Evolutionary conservation across 2,888 invertebrate species (phyloP).

Genomic region (Linnaemya tessellans): DNA sequence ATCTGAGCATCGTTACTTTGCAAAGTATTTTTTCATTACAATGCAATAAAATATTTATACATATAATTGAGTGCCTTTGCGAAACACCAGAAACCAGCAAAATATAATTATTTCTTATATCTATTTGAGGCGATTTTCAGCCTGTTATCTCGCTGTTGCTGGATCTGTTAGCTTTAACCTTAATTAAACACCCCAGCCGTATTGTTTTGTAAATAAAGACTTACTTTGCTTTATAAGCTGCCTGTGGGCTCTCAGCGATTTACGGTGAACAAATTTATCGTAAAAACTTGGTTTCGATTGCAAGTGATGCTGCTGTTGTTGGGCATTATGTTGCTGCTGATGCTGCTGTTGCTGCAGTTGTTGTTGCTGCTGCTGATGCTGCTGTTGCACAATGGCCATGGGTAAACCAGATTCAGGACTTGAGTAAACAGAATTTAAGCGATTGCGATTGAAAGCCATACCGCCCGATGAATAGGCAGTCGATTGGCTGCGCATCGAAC

Average conservation of each 20-base stretch:
- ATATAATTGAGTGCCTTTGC: too few relatives aligned
- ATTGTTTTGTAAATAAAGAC: conserved; percentile 63
- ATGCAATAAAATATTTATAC: too few relatives aligned
- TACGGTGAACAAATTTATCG: conserved; percentile 91
- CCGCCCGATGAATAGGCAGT: conserved; percentile 92
- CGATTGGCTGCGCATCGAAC: conserved; percentile 92
- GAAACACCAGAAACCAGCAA: background rate
- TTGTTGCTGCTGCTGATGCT: conserved; percentile 71
- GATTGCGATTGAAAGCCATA: conserved; percentile 88
- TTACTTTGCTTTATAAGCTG: conserved; percentile 88
- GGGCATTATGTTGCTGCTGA: conserved; percentile 62
- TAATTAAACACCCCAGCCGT: background rate
- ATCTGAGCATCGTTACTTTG: too few relatives aligned
- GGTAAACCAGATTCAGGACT: conserved; percentile 86
- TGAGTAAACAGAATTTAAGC: conserved; percentile 90
- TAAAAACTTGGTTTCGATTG: conserved; percentile 90
- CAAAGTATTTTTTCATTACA: too few relatives aligned
- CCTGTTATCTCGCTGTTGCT: background rate
- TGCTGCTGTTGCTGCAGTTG: conserved; percentile 41
- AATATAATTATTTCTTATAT: background rate
- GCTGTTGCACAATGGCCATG: conserved; percentile 79
- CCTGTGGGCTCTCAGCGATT: conserved; percentile 85
- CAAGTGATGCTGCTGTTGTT: conserved; percentile 73
- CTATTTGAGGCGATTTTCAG: background rate
- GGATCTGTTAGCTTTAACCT: background rate